A percentile compares a stretch with the other conserved stretches of the same genome.
These are phyloP conservation scores for Caenorhabditis elegans DNA, from an alignment of 1,140 invertebrate species.

Conservation along the genomic window DNA sequence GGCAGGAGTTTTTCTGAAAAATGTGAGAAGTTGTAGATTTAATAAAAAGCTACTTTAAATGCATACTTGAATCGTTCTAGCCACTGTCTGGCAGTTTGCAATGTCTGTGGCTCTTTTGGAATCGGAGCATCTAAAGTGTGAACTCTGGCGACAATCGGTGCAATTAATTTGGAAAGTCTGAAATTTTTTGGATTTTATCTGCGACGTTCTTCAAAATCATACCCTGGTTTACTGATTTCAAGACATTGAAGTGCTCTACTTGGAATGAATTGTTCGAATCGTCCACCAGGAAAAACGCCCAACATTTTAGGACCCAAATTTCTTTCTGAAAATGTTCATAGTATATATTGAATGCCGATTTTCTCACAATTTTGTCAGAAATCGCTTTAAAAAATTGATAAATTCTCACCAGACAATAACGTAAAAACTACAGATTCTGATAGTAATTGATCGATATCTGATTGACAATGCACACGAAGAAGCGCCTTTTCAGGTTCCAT, in stretches of 20 bases:
- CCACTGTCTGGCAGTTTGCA: slow-evolving; percentile 35
- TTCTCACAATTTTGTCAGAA: background rate
- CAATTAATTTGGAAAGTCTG: slow-evolving; percentile 47
- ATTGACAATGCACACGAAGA: slow-evolving; percentile 45
- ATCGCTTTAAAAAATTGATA: too few species aligned
- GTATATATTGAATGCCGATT: background rate
- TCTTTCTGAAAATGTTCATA: slow-evolving; percentile 66
- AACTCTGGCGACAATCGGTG: slow-evolving; percentile 51
- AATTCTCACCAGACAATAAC: slow-evolving; percentile 69
- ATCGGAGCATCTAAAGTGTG: slow-evolving; percentile 59
- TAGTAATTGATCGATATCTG: slow-evolving; percentile 53
- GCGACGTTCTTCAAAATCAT: background rate
- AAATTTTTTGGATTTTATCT: background rate
- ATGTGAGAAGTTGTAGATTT: background rate
- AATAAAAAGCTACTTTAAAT: too few species aligned
- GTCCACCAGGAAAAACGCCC: slow-evolving; percentile 88
- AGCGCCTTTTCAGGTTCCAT: slow-evolving; percentile 44
- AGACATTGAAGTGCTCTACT: slow-evolving; percentile 43
- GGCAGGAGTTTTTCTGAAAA: slow-evolving; percentile 37
- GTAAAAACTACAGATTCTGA: slow-evolving; percentile 57
- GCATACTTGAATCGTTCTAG: slow-evolving; percentile 27
- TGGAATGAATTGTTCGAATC: slow-evolving; percentile 92
- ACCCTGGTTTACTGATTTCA: slow-evolving; percentile 41
- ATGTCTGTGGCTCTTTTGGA: slow-evolving; percentile 53
- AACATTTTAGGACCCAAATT: slow-evolving; percentile 87